A percentile compares a stretch with the other conserved stretches of the same genome.
These are phyloP conservation scores for Actinernus sp. DNA, from an alignment of 92 coral and sea anemone species.

Conservation along the genomic window DNA sequence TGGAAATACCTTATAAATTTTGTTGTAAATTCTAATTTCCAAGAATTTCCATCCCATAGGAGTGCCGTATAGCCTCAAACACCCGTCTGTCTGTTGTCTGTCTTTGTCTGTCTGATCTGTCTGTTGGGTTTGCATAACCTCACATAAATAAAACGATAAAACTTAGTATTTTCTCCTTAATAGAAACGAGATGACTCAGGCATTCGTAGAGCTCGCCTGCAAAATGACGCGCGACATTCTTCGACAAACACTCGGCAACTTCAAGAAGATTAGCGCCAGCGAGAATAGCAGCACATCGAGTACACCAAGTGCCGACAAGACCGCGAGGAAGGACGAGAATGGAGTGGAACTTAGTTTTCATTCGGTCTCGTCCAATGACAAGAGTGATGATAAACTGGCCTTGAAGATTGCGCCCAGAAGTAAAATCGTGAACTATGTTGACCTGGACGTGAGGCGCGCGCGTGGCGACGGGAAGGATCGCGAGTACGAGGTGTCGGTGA, in stretches of 20 bases:
- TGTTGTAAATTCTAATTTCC: too few species aligned
- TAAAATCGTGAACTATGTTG: slow-evolving; percentile 55
- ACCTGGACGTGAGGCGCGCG: slow-evolving; percentile 65
- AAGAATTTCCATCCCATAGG: too few species aligned
- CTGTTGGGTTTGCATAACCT: too few species aligned
- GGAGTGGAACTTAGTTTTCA: neutral
- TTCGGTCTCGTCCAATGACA: slow-evolving; percentile 7
- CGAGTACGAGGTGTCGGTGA: slow-evolving; percentile 78
- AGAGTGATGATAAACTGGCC: slow-evolving; percentile 6
- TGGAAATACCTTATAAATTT: too few species aligned
- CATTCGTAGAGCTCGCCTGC: slow-evolving; percentile 93
- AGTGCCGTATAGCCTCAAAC: too few species aligned
- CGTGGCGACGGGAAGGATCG: slow-evolving; percentile 33
- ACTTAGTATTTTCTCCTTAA: too few species aligned
- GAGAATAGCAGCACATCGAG: slow-evolving; percentile 1
- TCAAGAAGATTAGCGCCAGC: slow-evolving; percentile 15
- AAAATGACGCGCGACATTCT: slow-evolving; percentile 98
- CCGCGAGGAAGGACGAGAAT: slow-evolving; percentile 26
- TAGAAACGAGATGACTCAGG: slow-evolving; percentile 95
- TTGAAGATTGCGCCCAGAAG: slow-evolving; percentile 25
- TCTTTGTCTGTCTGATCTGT: too few species aligned
- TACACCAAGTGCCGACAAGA: neutral
- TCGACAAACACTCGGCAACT: slow-evolving; percentile 73
- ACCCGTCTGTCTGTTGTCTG: too few species aligned
- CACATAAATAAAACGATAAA: too few species aligned